Evolutionary conservation across 2,797 vertebrate genomes (phyloP).

Genomic region (Alcedo quadribrachys): DNA sequence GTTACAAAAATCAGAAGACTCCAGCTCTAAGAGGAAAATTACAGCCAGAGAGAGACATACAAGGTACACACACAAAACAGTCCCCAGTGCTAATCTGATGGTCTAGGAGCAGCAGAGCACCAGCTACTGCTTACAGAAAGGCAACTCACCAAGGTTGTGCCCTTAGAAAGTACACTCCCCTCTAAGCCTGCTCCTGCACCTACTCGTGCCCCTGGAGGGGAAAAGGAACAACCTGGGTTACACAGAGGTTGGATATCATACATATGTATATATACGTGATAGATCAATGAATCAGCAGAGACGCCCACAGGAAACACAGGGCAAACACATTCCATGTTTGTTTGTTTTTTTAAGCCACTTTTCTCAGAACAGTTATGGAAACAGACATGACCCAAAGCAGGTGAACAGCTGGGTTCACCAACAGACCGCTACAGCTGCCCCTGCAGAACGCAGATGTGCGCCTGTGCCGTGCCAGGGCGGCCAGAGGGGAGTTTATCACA

Average conservation of each 20-base stretch:
- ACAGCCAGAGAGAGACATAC: background rate
- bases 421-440: background rate
- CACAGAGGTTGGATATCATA: background rate
- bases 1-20: background rate
- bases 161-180: background rate
- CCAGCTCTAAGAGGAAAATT: background rate
- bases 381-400: background rate
- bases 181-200: background rate
- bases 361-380: background rate
- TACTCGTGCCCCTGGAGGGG: background rate
- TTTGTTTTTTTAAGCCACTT: background rate
- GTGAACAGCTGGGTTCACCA: background rate
- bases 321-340: rapidly evolving
- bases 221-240: background rate
- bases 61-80: background rate
- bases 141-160: background rate
- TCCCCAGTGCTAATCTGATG: background rate
- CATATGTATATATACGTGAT: too few relatives aligned
- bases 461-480: background rate
- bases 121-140: background rate
- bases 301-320: background rate
- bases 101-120: background rate
- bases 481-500: background rate
- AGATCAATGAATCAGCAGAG: background rate
- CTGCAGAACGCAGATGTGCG: background rate